Evolutionary conservation across 2,888 invertebrate species (phyloP), one percentile per base, ranked within the genome.

Genomic region (Mesorhabditis belari): DNA sequence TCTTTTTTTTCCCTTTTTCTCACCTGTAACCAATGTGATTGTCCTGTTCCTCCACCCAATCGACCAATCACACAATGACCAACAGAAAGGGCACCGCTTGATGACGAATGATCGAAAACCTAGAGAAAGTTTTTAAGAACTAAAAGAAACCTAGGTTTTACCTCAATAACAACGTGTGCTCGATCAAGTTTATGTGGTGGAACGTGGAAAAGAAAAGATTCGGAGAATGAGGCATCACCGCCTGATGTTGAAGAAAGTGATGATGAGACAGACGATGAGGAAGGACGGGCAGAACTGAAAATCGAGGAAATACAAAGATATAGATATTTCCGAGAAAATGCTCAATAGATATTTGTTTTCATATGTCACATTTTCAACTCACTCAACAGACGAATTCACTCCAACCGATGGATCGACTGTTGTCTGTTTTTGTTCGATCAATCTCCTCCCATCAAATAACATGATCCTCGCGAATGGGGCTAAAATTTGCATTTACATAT

Each of bases 51-150:
- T 21, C 67, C 65, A 21, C 67, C 65, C 12, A 67, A 58, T 9
- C 73, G 64, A 0, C 78, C 78, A 51, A 78, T 73, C n/a, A 73
- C 70, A 61, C 77, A 78, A 54, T 73, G 72, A n/a, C 77, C 77
- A 5, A 75, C 62, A 28, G 68, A 68, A 24, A 67, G 51, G 2
- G 74, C 60, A 26, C 62, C 64, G 35, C 65, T 66, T 21, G 61
- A 29, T 0, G 64, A 55, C 49, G 66, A 65, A 57, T 70, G 70
- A 52, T 73, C 74, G 58, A 70, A 75, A 60, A 71, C 62, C 70
- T 74, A 61, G 61, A 69, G 49, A 54, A 21, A 26, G 12, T 19
- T 26, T 12, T 26, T 17, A 50, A 50, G 19, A 50, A 19, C 51
- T 1, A n/a, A n/a, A 21, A n/a, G 2, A n/a, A 50, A 9, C 51